phyloP scores from a whole-genome alignment of 2,888 invertebrate species.

The Amphimallon solstitiale region DNA sequence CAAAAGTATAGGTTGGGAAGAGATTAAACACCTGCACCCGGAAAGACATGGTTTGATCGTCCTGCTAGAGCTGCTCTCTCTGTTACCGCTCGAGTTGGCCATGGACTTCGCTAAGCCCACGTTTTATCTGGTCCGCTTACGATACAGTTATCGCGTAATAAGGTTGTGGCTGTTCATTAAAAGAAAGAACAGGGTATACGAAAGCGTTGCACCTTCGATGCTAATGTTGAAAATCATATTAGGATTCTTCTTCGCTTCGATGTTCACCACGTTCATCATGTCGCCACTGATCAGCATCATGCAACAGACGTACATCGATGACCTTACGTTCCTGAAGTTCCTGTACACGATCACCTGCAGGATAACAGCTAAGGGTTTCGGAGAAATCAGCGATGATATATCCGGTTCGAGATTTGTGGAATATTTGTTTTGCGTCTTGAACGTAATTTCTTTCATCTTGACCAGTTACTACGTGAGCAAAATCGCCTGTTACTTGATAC shows the following conservation, averaged over 20 bases:
- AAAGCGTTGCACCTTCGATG: not conserved
- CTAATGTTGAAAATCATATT: not conserved
- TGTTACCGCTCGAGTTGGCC: constrained; percentile 12
- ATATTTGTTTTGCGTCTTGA: not conserved
- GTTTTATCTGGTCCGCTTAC: constrained; percentile 2
- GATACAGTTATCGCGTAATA: constrained; percentile 19
- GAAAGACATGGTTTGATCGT: constrained; percentile 30
- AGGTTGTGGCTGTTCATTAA: not conserved
- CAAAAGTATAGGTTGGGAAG: constrained; percentile 24
- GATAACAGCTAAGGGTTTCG: constrained; percentile 16
- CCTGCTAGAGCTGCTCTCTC: constrained; percentile 11
- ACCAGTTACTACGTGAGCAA: constrained; percentile 16
- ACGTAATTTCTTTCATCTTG: constrained; percentile 6
- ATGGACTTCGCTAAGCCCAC: not conserved
- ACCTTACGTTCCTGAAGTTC: not conserved
- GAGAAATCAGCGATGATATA: not conserved
- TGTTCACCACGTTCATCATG: not conserved
- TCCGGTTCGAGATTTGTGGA: not conserved
- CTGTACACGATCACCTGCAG: constrained; percentile 9
- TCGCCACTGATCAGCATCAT: not conserved
- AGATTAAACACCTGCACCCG: constrained; percentile 18
- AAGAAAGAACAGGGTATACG: not conserved
- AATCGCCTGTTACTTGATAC: not conserved
- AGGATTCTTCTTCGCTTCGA: not conserved
- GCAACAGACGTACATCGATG: not conserved